Base-by-base conservation (phyloP, 30 jellyfish, hydroid and myxozoan species). In the Aurelia aurita complex sp. Pacific region DNA sequence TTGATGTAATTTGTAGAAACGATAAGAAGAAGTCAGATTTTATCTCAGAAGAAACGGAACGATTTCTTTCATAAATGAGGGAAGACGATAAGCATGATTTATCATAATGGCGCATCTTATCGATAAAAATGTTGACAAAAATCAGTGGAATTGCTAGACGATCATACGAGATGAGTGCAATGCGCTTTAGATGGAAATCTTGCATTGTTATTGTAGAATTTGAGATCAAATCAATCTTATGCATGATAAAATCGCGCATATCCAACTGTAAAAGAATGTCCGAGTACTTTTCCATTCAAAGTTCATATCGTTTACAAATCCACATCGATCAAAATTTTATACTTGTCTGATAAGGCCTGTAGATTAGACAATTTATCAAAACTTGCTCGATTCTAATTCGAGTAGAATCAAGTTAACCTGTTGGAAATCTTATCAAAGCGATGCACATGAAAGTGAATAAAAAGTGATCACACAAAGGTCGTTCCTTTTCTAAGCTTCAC, bases 291-390 rank as follows among this genome's bases (percentile, higher is more conserved):
- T 71, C 65, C 14, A 46, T 46, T 46, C 15, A 46, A 46, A 46
- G 13, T 46, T 46, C 57, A 7, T 46, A 46, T 46, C 57, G 57
- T 46, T 46, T 46, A 46, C 57, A 46, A 46, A 46, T 46, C 57
- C 8, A 46, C 57, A 46, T 46, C 57, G 57, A 3, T 46, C 57
- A 46, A 6, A 46, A 7, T 46, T 46, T 46, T 46, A 46, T 46
- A 40, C 6, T 67, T n/a, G 29, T 12, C 64, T 36, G 85, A 74
- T 54, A 74, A 74, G 55, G 35, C 60, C 60, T 13, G 55, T 7
- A 52, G 85, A 74, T 74, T 53, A 74, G 5, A 29, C 53, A 74
- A 74, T 74, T 74, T 74, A 74, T 74, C 85, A 74, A 74, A 40
- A 61, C 36, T 61, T 23, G 36, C 32, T 17, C 70, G 13, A 61